Conservation (phyloP, 2,113 vertebrate species). For the Motacilla tschutschensis region DNA sequence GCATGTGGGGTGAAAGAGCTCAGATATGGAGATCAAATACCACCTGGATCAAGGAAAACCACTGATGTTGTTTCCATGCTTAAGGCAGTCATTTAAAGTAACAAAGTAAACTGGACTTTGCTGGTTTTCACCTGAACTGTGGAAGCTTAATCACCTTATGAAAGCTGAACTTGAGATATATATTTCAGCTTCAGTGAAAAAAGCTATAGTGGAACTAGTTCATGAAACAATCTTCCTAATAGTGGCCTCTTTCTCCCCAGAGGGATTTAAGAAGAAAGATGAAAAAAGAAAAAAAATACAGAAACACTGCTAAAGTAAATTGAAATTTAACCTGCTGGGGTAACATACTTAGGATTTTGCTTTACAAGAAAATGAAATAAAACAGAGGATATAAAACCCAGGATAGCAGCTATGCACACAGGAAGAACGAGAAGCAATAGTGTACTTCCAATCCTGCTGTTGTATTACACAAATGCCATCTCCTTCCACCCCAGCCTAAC, state of each 20-base stretch:
- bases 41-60: background rate
- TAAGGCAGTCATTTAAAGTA: background rate
- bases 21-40: background rate
- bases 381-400: background rate
- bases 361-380: slow-evolving; percentile 1
- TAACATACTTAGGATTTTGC: background rate
- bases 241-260: background rate
- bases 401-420: background rate
- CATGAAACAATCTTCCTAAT: background rate
- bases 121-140: background rate
- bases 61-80: background rate
- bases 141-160: background rate
- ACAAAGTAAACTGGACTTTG: background rate
- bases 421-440: background rate
- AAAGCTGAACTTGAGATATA: background rate
- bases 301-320: slow-evolving; percentile 4
- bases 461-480: rapidly evolving
- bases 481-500: background rate
- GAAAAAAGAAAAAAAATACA: background rate
- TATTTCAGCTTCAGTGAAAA: slow-evolving; percentile 11
- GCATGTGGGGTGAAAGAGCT: background rate
- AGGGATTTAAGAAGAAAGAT: slow-evolving; percentile 6
- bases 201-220: background rate
- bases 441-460: background rate
- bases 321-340: slow-evolving; percentile 30